Evolutionary conservation across 1,140 invertebrate species (phyloP).

Genomic region (Drosophila tani): DNA sequence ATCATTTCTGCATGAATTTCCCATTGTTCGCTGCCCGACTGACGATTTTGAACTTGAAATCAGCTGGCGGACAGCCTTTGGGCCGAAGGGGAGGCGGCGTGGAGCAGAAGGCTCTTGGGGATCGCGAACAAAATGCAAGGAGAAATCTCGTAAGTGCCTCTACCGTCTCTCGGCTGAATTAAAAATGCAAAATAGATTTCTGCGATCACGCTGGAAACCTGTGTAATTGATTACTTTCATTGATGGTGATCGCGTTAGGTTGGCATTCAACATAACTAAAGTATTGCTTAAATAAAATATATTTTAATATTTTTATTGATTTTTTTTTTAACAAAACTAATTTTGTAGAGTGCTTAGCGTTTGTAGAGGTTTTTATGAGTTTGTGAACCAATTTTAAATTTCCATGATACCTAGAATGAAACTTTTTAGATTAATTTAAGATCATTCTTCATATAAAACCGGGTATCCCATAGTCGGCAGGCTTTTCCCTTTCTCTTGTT

Average conservation of each 20-base stretch:
- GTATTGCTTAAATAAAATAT: too few relatives aligned
- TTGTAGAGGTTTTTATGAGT: too few relatives aligned
- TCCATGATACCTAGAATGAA: too few relatives aligned
- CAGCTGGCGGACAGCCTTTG: conserved; percentile 29
- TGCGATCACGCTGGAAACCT: background rate
- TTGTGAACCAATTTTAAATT: too few relatives aligned
- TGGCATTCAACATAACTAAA: background rate
- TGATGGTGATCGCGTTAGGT: conserved; percentile 8
- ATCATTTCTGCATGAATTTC: conserved; percentile 70
- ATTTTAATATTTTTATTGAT: too few relatives aligned
- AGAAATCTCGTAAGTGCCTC: conserved; percentile 16
- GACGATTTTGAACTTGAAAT: conserved; percentile 68
- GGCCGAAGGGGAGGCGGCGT: conserved; percentile 41
- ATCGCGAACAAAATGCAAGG: conserved; percentile 4
- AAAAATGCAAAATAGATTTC: conserved; percentile 27
- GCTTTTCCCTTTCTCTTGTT: too few relatives aligned
- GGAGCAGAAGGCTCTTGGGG: conserved; percentile 44
- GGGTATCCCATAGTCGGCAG: too few relatives aligned
- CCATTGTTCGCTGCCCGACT: conserved; percentile 49
- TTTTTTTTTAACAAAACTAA: too few relatives aligned
- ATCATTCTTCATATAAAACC: too few relatives aligned
- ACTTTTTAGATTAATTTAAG: too few relatives aligned
- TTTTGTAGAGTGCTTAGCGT: too few relatives aligned
- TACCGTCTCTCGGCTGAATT: background rate
- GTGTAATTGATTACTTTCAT: conserved; percentile 5